phyloP scores from a whole-genome alignment of 2,888 invertebrate genomes.

The Stegana nigrithorax region DNA sequence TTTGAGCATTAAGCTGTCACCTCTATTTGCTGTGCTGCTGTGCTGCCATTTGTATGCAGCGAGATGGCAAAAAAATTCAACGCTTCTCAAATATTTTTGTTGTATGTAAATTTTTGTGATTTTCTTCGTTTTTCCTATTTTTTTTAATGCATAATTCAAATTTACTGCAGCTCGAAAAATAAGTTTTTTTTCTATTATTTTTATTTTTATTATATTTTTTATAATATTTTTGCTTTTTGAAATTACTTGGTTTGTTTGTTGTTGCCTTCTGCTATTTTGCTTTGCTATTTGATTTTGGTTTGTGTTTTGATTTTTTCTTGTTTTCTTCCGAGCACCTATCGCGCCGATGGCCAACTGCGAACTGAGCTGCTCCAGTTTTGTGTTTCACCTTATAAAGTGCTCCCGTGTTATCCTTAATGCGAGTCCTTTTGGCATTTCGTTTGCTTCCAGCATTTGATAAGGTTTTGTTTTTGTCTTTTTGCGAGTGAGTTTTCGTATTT shows the following conservation, averaged over 20 bases:
- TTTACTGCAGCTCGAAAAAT: conserved; percentile 27
- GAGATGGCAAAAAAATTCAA: no score
- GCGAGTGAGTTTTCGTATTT: conserved; percentile 13
- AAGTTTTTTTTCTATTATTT: conserved; percentile 3
- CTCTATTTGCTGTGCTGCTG: conserved; percentile 19
- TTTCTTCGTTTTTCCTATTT: no score
- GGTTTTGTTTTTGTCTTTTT: conserved; percentile 14
- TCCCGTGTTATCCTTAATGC: conserved; percentile 49
- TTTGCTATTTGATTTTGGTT: conserved; percentile 27
- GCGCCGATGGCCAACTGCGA: conserved; percentile 63
- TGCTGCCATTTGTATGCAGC: no score
- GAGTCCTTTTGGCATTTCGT: conserved; percentile 32
- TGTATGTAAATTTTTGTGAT: conserved; percentile 26
- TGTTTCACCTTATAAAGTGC: conserved; percentile 51
- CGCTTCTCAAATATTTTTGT: no score
- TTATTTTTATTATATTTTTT: conserved; percentile 12
- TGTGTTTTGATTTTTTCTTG: conserved; percentile 29
- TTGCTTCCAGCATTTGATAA: conserved; percentile 43
- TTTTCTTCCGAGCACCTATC: conserved; percentile 47
- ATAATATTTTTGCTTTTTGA: conserved; percentile 17
- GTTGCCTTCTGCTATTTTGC: conserved; percentile 24
- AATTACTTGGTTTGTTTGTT: conserved; percentile 20
- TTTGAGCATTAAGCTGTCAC: no score
- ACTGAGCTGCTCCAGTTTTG: conserved; percentile 60
- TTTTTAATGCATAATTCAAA: conserved; percentile 24